Evolutionary conservation across 2,888 invertebrate genomes (phyloP), one percentile per base, ranked within the genome.

Genomic region (Pandemis corylana): DNA sequence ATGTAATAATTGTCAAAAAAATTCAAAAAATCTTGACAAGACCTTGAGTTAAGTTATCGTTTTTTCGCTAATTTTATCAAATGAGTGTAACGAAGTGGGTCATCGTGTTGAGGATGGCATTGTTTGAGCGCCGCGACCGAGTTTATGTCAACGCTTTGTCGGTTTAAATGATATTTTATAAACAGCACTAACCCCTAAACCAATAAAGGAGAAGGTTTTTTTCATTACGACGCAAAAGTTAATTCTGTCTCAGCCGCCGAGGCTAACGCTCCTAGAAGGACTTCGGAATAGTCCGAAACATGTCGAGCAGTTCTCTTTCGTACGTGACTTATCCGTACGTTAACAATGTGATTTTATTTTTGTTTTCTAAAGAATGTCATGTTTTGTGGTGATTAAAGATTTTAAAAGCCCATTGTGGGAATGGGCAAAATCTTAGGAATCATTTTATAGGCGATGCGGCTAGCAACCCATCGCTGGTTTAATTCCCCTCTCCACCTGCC

Each of bases 21-120:
- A 20, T 0, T 0, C 20, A 20, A 20, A 20, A 20, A 20, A 20
- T 20, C 20, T 20, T 20, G 20, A n/a, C n/a, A n/a, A n/a, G n/a
- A 20, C 20, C 20, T 20, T 20, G 0, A 0, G 20, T 20, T 20
- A 74, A 73, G 51, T 77, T 78, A 78, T 78, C 78, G 67, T 15
- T 41, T 74, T 75, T 77, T 68, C 72, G 71, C 64, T 49, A 71
- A 74, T 75, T 72, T 78, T 79, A 79, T 78, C 74, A 46, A 65
- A 70, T 4, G 28, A 36, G 28, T 36, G 28, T 36, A 36, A 36
- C 28, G 28, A 36, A 36, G 68, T 81, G 62, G 81, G 81, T 76
- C 78, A 82, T 28, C 76, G 78, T 82, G 80, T 81, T 81, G 80
- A 82, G 82, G 82, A 81, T 82, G 76, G 65, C n/a, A 44, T 7